Conservation (phyloP, 1,140 invertebrate species). For the Drosophila insularis region DNA sequence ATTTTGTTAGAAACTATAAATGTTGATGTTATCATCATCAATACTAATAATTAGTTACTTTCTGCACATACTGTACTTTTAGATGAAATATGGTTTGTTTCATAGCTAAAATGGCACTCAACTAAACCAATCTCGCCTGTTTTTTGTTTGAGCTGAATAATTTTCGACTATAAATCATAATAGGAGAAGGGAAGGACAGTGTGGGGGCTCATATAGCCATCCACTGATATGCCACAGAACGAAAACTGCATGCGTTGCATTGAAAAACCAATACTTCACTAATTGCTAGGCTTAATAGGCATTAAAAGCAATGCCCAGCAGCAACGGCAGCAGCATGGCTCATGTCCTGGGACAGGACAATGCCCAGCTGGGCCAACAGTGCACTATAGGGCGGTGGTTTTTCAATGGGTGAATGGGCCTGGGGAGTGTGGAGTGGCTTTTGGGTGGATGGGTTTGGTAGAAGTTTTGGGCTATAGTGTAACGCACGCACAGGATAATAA, state of each 20-base stretch:
- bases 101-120: slow-evolving; percentile 11
- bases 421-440: slow-evolving; percentile 11
- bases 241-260: slow-evolving; percentile 45
- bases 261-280: slow-evolving; percentile 77
- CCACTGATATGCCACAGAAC: slow-evolving; percentile 5
- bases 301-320: slow-evolving; percentile 77
- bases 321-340: slow-evolving; percentile 26
- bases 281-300: slow-evolving; percentile 77
- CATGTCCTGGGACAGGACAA: slow-evolving; percentile 63
- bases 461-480: slow-evolving; percentile 2
- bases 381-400: slow-evolving; percentile 6
- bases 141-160: slow-evolving; percentile 41
- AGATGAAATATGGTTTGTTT: neutral
- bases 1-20: no score
- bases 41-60: neutral
- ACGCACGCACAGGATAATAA: slow-evolving; percentile 76
- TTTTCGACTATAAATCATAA: slow-evolving; percentile 63
- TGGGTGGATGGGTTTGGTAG: slow-evolving; percentile 7
- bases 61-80: neutral
- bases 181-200: neutral
- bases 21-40: neutral
- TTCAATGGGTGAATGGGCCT: slow-evolving; percentile 2
- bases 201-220: slow-evolving; percentile 9
- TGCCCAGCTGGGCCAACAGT: slow-evolving; percentile 55
- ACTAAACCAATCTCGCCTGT: slow-evolving; percentile 7